These are phyloP conservation scores for Dione vanillae DNA, from an alignment of 2,888 invertebrate species.

Conservation along the genomic window DNA sequence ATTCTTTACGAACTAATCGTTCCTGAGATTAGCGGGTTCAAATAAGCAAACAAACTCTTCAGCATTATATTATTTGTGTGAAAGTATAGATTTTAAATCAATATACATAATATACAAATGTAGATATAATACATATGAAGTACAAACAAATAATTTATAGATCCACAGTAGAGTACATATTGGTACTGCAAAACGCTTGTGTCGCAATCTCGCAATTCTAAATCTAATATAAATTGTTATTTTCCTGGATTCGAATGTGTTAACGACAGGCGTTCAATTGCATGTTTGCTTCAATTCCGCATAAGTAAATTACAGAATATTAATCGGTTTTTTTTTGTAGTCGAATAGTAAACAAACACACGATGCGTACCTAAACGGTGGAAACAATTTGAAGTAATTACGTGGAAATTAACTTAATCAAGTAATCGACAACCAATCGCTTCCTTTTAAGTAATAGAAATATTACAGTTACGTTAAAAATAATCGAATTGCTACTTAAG, in stretches of 20 bases:
- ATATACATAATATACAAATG: neutral
- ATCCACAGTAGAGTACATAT: neutral
- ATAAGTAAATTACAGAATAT: conserved; percentile 19
- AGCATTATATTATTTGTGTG: no score
- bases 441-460: conserved; percentile 6
- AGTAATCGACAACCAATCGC: neutral
- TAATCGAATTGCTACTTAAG: neutral
- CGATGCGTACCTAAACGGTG: neutral
- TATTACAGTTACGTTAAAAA: conserved; percentile 13
- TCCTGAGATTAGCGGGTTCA: no score
- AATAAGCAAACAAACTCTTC: no score
- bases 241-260: conserved; percentile 15
- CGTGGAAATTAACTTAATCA: conserved; percentile 19
- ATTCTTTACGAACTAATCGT: no score
- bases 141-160: conserved; percentile 1
- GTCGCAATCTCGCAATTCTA: neutral
- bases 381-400: conserved; percentile 8
- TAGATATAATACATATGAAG: neutral
- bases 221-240: conserved; percentile 12
- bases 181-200: conserved; percentile 11
- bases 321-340: conserved; percentile 22
- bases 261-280: neutral
- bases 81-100: no score
- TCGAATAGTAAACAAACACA: conserved; percentile 18
- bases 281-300: conserved; percentile 26